Conservation (phyloP, 2,888 invertebrate species). For the Melieria crassipennis region DNA sequence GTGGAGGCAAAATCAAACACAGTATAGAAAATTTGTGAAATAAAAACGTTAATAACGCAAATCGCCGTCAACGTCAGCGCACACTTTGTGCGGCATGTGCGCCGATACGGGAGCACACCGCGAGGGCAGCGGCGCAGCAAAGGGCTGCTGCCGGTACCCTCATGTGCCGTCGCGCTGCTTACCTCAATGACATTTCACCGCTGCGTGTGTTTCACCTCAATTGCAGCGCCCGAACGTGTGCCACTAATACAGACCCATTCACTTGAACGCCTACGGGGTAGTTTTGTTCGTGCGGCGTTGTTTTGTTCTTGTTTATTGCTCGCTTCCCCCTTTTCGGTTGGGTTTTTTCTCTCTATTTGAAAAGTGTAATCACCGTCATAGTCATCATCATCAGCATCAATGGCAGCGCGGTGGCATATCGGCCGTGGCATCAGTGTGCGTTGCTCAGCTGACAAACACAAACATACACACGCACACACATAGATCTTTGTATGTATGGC, state of each 20-base stretch:
- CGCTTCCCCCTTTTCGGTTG: constrained; percentile 8
- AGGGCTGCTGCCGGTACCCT: constrained; percentile 43
- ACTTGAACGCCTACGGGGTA: constrained; percentile 16
- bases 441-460: not conserved
- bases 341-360: constrained; percentile 4
- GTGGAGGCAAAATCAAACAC: not conserved
- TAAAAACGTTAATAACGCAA: constrained; percentile 45
- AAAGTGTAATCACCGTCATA: constrained; percentile 37
- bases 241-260: constrained; percentile 14
- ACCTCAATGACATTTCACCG: not conserved
- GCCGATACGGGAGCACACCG: constrained; percentile 43
- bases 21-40: constrained; percentile 32
- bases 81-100: constrained; percentile 48
- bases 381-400: constrained; percentile 33
- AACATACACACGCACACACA: not conserved
- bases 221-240: no score
- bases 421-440: constrained; percentile 1
- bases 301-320: constrained; percentile 19
- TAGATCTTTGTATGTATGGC: no score
- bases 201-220: no score
- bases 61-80: not conserved
- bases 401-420: constrained; percentile 3
- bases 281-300: constrained; percentile 17
- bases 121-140: constrained; percentile 41
- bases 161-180: constrained; percentile 6